A percentile compares a stretch with the other conserved stretches of the same genome.
Conservation (phyloP, 2,888 invertebrate genomes). For the Lottia gigantea region DNA sequence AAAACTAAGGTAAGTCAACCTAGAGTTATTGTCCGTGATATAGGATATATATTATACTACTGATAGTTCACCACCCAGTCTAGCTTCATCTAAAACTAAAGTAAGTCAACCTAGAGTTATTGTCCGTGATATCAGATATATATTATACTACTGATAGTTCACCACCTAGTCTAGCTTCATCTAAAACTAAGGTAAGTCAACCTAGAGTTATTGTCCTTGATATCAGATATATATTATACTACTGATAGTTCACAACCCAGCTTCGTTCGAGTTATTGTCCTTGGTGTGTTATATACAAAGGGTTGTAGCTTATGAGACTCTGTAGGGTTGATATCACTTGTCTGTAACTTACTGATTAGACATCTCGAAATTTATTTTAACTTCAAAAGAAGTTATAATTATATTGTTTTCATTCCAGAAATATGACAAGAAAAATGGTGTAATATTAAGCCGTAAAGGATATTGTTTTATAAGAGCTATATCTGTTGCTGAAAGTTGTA, state of each 20-base stretch:
- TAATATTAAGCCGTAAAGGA: slow-evolving; percentile 60
- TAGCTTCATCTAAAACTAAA: slow-evolving; percentile 53
- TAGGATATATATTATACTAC: slow-evolving; percentile 64
- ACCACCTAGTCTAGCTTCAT: slow-evolving; percentile 56
- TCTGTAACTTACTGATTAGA: slow-evolving; percentile 37
- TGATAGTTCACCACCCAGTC: slow-evolving; percentile 63
- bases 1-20: slow-evolving; percentile 51
- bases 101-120: slow-evolving; percentile 37
- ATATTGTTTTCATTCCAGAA: slow-evolving; percentile 44
- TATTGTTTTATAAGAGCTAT: slow-evolving; percentile 64
- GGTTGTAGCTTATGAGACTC: too few relatives aligned
- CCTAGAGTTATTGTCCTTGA: slow-evolving; percentile 30
- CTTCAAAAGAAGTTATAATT: too few relatives aligned
- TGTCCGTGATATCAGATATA: slow-evolving; percentile 41
- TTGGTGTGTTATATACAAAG: too few relatives aligned
- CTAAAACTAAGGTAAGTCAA: slow-evolving; percentile 53
- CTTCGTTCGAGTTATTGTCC: slow-evolving; percentile 35
- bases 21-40: not conserved
- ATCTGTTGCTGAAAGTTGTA: slow-evolving; percentile 55
- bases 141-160: slow-evolving; percentile 67
- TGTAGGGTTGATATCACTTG: slow-evolving; percentile 66
- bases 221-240: slow-evolving; percentile 65
- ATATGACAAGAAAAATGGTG: slow-evolving; percentile 60
- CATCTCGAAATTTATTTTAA: not conserved
- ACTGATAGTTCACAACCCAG: slow-evolving; percentile 64